These are phyloP conservation scores for Pseudomugil tenellus DNA, from an alignment of 2,797 vertebrate species.

Conservation along the genomic window DNA sequence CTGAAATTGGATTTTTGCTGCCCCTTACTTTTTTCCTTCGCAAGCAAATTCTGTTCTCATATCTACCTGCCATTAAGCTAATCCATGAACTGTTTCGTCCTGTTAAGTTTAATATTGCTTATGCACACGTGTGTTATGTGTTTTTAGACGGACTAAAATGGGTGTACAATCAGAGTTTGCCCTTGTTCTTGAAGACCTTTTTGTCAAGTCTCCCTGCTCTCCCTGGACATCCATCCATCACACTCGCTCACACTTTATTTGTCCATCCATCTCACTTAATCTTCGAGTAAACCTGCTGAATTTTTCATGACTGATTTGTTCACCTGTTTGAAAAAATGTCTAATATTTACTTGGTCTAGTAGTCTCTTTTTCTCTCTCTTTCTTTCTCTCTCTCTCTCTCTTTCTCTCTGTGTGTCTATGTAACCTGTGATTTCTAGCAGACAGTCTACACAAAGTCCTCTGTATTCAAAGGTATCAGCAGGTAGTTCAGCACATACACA, in stretches of 20 bases:
- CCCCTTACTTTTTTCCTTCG: constrained; percentile 45
- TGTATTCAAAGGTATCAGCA: constrained; percentile 49
- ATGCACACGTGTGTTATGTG: neutral
- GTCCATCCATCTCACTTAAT: constrained; percentile 46
- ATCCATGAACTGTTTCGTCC: constrained; percentile 33
- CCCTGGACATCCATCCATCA: constrained; percentile 29
- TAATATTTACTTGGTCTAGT: constrained; percentile 50
- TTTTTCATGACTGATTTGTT: constrained; percentile 41
- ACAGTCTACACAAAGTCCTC: constrained; percentile 45
- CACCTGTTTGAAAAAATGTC: constrained; percentile 54
- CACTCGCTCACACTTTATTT: neutral
- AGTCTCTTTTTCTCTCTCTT: neutral
- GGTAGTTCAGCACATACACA: constrained; percentile 24
- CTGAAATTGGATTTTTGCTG: constrained; percentile 62
- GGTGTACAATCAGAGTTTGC: neutral
- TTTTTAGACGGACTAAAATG: neutral
- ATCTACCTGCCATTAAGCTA: constrained; percentile 51
- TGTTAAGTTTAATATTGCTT: constrained; percentile 22
- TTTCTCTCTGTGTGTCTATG: neutral
- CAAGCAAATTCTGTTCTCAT: constrained; percentile 34
- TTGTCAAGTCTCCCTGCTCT: constrained; percentile 24
- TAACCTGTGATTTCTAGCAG: constrained; percentile 27
- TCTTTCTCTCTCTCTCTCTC: constrained; percentile 6
- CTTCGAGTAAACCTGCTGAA: constrained; percentile 48
- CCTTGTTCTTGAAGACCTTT: constrained; percentile 24